phyloP scores from a whole-genome alignment of 2,888 invertebrate genomes.

The Ditula angustiorana region DNA sequence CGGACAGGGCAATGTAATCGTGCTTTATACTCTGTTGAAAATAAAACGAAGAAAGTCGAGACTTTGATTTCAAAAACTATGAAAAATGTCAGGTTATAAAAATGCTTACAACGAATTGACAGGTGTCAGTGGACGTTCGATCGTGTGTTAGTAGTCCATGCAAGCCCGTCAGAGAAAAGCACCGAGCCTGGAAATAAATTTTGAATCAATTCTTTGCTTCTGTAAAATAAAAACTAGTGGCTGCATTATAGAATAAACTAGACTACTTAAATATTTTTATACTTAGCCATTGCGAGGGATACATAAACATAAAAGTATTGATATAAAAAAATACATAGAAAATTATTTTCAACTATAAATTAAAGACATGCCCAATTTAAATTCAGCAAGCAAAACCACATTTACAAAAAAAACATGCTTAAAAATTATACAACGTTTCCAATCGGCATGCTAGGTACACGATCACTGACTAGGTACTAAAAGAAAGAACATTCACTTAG shows the following conservation, averaged over 20 bases:
- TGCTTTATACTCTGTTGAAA: too few species aligned
- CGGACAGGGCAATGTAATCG: too few species aligned
- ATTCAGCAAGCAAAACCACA: background rate
- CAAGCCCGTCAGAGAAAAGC: conserved; percentile 81
- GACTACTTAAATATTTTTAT: too few species aligned
- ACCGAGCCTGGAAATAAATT: conserved; percentile 80
- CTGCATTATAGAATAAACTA: too few species aligned
- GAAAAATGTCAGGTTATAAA: conserved; percentile 26
- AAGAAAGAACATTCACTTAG: conserved; percentile 1
- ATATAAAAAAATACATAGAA: too few species aligned
- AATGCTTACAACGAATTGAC: conserved; percentile 42
- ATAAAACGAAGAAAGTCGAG: too few species aligned
- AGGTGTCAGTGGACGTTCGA: conserved; percentile 19
- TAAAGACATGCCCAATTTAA: conserved; percentile 3
- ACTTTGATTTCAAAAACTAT: conserved; percentile 35
- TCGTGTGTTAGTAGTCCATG: conserved; percentile 71
- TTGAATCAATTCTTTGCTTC: conserved; percentile 43
- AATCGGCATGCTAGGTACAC: background rate
- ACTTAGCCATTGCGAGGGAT: too few species aligned
- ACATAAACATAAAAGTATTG: too few species aligned
- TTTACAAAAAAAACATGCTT: background rate
- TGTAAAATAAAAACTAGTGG: conserved; percentile 5
- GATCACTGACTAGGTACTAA: background rate
- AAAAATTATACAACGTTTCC: background rate
- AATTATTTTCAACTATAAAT: background rate